Conservation (phyloP, 64 coral and sea anemone species). For the Dendronephthya gigantea region DNA sequence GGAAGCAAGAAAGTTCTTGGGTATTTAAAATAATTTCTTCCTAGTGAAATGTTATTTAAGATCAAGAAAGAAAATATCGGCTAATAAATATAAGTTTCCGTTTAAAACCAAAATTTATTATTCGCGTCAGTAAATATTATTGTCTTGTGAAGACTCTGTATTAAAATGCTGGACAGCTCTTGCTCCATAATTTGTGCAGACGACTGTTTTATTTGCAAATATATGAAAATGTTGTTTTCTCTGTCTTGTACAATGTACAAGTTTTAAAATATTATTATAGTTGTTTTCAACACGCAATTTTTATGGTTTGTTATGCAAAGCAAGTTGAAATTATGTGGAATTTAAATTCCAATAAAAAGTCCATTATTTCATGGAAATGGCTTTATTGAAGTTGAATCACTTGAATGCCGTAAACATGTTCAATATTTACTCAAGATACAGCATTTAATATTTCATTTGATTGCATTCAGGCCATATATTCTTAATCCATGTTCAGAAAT, state of each 20-base stretch:
- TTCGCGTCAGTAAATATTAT: background rate
- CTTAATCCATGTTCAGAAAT: background rate
- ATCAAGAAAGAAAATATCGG: no score
- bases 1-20: background rate
- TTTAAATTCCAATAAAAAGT: background rate
- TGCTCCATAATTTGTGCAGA: no score
- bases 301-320: background rate
- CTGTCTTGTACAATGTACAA: background rate
- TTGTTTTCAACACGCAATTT: background rate
- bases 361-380: background rate
- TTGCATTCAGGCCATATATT: background rate
- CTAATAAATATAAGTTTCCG: background rate
- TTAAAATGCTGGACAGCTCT: no score
- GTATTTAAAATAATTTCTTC: background rate
- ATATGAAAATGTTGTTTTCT: background rate
- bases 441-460: background rate
- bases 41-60: background rate
- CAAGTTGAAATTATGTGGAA: background rate
- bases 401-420: background rate
- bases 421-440: background rate
- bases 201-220: no score
- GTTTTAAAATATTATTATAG: background rate
- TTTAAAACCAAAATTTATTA: background rate
- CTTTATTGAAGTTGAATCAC: background rate
- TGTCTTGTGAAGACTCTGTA: background rate